Evolutionary conservation across 2,888 invertebrate species (phyloP).

Genomic region (Nephrotoma appendiculata): DNA sequence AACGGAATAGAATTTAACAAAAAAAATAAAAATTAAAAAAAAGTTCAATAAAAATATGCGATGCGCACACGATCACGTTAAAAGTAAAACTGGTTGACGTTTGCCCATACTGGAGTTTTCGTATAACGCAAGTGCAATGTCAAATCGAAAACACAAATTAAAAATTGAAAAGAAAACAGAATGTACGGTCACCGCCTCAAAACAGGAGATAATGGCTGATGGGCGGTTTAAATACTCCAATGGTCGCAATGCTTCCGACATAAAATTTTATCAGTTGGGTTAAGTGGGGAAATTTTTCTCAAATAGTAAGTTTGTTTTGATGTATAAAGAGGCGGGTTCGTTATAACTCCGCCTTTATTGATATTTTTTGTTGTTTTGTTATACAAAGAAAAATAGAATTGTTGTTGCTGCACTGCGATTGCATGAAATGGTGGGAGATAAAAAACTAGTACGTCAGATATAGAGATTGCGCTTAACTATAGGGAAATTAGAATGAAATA

Average conservation of each 20-base stretch:
- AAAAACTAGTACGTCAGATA: neutral
- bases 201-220: constrained; percentile 3
- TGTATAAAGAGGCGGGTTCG: neutral
- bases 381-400: neutral
- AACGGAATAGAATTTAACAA: neutral
- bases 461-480: neutral
- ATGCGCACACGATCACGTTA: constrained; percentile 30
- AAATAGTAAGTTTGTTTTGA: neutral
- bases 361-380: neutral
- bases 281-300: neutral
- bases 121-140: constrained; percentile 3
- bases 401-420: neutral
- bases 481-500: neutral
- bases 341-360: neutral
- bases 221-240: neutral
- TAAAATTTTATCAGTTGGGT: neutral
- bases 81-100: constrained; percentile 29
- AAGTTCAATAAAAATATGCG: constrained; percentile 11
- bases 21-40: neutral
- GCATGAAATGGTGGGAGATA: constrained; percentile 2
- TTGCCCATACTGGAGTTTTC: neutral
- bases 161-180: neutral
- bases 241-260: neutral
- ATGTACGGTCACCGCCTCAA: neutral
- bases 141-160: neutral